Evolutionary conservation across 2,888 invertebrate species (phyloP).

Genomic region (Dicyrtomina minuta): DNA sequence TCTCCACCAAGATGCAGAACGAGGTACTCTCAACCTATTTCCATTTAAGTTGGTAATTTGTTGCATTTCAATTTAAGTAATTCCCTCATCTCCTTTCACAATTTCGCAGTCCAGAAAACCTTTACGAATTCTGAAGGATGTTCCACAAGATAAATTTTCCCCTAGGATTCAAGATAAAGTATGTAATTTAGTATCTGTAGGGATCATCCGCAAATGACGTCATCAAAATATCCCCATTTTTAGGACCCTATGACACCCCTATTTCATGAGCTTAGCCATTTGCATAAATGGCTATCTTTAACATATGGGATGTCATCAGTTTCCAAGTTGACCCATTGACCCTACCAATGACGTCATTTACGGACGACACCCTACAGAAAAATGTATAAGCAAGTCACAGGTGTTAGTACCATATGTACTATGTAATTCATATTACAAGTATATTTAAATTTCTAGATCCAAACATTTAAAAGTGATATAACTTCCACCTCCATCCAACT

Average conservation of each 20-base stretch:
- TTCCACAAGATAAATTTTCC: neutral
- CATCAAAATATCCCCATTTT: too few relatives aligned
- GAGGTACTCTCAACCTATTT: slow-evolving; percentile 32
- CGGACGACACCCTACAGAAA: too few relatives aligned
- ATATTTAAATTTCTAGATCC: slow-evolving; percentile 25
- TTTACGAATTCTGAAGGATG: slow-evolving; percentile 1
- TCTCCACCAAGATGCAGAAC: slow-evolving; percentile 36
- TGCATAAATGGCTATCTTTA: too few relatives aligned
- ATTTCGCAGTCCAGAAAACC: neutral
- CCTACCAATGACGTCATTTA: too few relatives aligned
- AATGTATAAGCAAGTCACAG: too few relatives aligned
- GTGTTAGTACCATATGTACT: too few relatives aligned
- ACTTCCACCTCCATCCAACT: slow-evolving; percentile 33
- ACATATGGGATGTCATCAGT: too few relatives aligned
- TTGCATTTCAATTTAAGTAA: neutral
- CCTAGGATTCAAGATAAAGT: slow-evolving; percentile 20
- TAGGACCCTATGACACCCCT: too few relatives aligned
- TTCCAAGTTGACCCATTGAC: too few relatives aligned
- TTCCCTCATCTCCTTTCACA: neutral
- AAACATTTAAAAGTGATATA: slow-evolving; percentile 41
- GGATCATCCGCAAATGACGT: too few relatives aligned
- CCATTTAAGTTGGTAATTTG: neutral
- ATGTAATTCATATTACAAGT: too few relatives aligned
- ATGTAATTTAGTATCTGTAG: neutral
- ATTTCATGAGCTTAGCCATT: too few relatives aligned